Base-by-base conservation (phyloP, 1,140 invertebrate species). In the Tribolium castaneum region DNA sequence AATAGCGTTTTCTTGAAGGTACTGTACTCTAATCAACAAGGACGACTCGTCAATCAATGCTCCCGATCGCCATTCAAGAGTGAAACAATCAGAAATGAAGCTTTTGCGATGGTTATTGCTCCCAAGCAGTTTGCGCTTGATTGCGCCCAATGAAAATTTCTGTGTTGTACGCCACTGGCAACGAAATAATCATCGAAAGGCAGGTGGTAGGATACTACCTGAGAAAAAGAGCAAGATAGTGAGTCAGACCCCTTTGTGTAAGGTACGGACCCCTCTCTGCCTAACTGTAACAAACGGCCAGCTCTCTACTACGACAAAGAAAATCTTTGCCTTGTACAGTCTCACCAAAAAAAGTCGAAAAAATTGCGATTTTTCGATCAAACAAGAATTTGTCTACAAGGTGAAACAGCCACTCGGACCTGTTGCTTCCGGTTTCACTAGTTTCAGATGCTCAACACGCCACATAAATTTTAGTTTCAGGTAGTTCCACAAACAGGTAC, bases 231-330 rank as follows among this genome's bases (percentile, higher is more conserved):
- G 45, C 50, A 62, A 75, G 77, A 78, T 75, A 39, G 49, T 56
- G 70, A 66, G 59, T 66, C 25, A 73, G 70, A 73, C 49, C 49
- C 72, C 71, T 72, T 75, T 78, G 66, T 66, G 14, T 39, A 72
- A 59, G 19, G 52, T 54, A 73, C 39, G 71, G 77, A 78, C 77
- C 77, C 77, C 77, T 78, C 70, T 72, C 70, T 49, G 51, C 52
- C 76, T 78, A 78, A 78, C 77, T 78, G 77, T 78, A 78, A 70
- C 77, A 78, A 72, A 72, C 70, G 77, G 35, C 77, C 77, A 72
- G 77, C 71, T 78, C 59, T 66, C 73, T 59, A 75, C 73, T 59
- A 75, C 59, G 56, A 78, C 77, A 78, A 78, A 78, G 77, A 74
- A 78, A 78, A 78, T 73, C 76, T 59, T 70, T 10, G 13, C n/a